Evolutionary conservation across 2,113 vertebrate genomes (phyloP).

Genomic region (Syrrhaptes paradoxus): DNA sequence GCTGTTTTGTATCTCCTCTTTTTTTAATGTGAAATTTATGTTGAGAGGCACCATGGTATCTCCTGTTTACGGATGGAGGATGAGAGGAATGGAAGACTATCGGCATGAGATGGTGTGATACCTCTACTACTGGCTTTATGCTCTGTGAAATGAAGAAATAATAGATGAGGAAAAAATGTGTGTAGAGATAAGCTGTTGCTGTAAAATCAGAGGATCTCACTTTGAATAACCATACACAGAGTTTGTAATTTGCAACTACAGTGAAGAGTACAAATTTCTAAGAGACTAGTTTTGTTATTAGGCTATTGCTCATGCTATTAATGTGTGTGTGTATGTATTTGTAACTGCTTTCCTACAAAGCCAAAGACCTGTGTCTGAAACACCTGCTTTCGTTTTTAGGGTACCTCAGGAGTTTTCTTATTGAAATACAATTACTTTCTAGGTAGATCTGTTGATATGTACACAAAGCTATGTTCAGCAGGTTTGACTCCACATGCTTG

Average conservation of each 20-base stretch:
- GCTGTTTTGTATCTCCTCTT: background rate
- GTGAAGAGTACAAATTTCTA: background rate
- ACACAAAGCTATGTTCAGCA: background rate
- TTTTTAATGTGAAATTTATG: background rate
- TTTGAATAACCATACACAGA: background rate
- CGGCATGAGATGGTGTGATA: background rate
- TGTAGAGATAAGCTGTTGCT: background rate
- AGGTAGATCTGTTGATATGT: background rate
- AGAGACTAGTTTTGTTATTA: background rate
- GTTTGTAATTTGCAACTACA: background rate
- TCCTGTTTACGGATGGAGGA: background rate
- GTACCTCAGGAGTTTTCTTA: background rate
- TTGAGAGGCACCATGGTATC: background rate
- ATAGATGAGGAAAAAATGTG: background rate
- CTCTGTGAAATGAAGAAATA: background rate
- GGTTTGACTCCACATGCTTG: background rate
- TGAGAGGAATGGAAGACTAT: background rate
- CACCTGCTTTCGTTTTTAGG: background rate
- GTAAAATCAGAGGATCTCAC: background rate
- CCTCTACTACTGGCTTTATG: background rate
- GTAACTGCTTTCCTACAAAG: background rate
- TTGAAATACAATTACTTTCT: background rate
- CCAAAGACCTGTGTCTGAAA: background rate
- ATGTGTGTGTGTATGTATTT: background rate
- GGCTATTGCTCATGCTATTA: background rate